phyloP scores from a whole-genome alignment of 2,888 invertebrate genomes.

The Cheilosia pagana region DNA sequence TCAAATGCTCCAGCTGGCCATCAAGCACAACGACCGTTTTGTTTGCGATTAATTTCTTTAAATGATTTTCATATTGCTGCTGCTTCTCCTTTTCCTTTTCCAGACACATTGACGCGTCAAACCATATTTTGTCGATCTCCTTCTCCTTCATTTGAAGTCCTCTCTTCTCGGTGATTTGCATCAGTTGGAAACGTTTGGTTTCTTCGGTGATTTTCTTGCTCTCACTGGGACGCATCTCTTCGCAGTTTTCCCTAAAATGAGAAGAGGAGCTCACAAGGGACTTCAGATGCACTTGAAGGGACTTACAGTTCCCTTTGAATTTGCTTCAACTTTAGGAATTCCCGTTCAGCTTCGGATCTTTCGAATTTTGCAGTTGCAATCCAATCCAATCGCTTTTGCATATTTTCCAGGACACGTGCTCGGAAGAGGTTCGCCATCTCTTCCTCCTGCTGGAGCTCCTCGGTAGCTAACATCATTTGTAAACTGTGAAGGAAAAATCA shows the following conservation, averaged over 20 bases:
- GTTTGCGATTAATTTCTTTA: slow-evolving; percentile 51
- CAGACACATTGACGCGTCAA: slow-evolving; percentile 43
- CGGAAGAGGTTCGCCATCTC: slow-evolving; percentile 60
- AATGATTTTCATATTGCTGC: slow-evolving; percentile 50
- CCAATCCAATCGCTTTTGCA: slow-evolving; percentile 62
- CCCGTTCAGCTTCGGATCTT: slow-evolving; percentile 55
- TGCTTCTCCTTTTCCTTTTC: slow-evolving; percentile 60
- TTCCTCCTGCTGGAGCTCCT: slow-evolving; percentile 60
- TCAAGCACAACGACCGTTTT: slow-evolving; percentile 19
- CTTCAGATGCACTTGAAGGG: background rate
- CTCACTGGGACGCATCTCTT: slow-evolving; percentile 65
- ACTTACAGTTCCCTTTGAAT: slow-evolving; percentile 67
- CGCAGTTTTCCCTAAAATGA: slow-evolving; percentile 45
- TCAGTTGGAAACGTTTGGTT: slow-evolving; percentile 39
- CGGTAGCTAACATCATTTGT: slow-evolving; percentile 17
- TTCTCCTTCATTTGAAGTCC: slow-evolving; percentile 59
- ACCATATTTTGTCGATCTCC: slow-evolving; percentile 67
- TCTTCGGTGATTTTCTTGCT: slow-evolving; percentile 59
- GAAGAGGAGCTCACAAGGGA: background rate
- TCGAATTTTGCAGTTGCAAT: slow-evolving; percentile 52
- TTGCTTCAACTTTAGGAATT: slow-evolving; percentile 55
- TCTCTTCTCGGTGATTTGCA: slow-evolving; percentile 65
- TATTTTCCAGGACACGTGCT: slow-evolving; percentile 44
- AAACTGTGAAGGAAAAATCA: slow-evolving; percentile 2
- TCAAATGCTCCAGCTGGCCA: slow-evolving; percentile 36